These are phyloP conservation scores for Nylanderia fulva DNA, from an alignment of 1,140 invertebrate species.

Conservation along the genomic window DNA sequence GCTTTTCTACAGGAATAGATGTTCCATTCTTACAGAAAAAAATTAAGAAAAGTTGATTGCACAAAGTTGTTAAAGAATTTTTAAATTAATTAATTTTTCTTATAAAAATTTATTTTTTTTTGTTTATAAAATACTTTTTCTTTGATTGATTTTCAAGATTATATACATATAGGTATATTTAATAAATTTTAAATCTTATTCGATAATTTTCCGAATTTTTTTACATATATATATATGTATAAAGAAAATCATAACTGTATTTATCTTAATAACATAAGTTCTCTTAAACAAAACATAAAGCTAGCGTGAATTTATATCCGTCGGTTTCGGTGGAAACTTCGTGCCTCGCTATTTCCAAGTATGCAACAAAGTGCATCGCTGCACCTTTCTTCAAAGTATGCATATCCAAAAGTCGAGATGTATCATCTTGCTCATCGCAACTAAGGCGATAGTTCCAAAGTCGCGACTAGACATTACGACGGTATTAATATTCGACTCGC, in stretches of 20 bases:
- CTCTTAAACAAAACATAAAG: background rate
- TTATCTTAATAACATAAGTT: background rate
- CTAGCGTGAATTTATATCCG: background rate
- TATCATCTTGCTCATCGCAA: background rate
- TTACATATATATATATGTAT: background rate
- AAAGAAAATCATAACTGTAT: background rate
- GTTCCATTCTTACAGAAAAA: background rate
- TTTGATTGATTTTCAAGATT: background rate
- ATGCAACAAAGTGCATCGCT: conserved; percentile 1
- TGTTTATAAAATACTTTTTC: background rate
- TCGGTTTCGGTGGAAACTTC: background rate
- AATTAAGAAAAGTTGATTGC: background rate
- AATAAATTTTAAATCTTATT: background rate
- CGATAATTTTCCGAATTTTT: background rate
- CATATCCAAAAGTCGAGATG: conserved; percentile 15
- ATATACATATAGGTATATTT: background rate
- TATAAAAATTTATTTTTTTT: background rate
- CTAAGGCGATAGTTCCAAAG: conserved; percentile 31
- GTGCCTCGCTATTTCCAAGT: background rate
- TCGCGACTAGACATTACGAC: conserved; percentile 12
- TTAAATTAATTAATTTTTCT: too few relatives aligned
- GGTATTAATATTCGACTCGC: conserved; percentile 51
- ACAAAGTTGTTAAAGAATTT: background rate
- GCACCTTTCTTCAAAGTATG: background rate
- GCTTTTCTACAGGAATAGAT: background rate